phyloP scores from a whole-genome alignment of 2,888 invertebrate genomes.

The Stramonita haemastoma region DNA sequence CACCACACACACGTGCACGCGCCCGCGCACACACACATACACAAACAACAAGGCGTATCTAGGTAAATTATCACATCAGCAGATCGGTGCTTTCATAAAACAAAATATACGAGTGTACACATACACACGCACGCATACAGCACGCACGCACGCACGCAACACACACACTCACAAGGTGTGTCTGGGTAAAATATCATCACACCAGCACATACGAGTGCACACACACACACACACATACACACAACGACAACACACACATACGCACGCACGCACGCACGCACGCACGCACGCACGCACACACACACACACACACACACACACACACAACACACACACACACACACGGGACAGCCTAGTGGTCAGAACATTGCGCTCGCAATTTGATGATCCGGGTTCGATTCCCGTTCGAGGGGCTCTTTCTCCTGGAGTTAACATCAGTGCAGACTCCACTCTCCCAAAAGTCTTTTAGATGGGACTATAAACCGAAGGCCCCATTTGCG shows the following conservation, averaged over 20 bases:
- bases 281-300: not conserved
- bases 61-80: not conserved
- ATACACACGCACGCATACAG: not conserved
- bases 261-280: not conserved
- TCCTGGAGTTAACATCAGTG: too few relatives aligned
- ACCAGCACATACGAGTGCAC: not conserved
- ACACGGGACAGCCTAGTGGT: too few relatives aligned
- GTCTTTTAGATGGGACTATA: too few relatives aligned
- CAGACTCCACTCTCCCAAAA: too few relatives aligned
- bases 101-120: not conserved
- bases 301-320: constrained; percentile 7
- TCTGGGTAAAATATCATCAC: too few relatives aligned
- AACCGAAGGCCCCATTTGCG: too few relatives aligned
- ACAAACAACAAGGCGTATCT: not conserved
- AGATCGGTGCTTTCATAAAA: not conserved
- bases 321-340: constrained; percentile 14
- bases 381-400: too few relatives aligned
- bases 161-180: too few relatives aligned
- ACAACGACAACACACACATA: not conserved
- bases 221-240: constrained; percentile 18
- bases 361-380: too few relatives aligned
- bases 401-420: too few relatives aligned
- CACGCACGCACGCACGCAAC: too few relatives aligned
- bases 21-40: not conserved
- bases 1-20: not conserved